Base-by-base conservation (phyloP, 2,888 invertebrate species). In the Acrocyrtus sp. region DNA sequence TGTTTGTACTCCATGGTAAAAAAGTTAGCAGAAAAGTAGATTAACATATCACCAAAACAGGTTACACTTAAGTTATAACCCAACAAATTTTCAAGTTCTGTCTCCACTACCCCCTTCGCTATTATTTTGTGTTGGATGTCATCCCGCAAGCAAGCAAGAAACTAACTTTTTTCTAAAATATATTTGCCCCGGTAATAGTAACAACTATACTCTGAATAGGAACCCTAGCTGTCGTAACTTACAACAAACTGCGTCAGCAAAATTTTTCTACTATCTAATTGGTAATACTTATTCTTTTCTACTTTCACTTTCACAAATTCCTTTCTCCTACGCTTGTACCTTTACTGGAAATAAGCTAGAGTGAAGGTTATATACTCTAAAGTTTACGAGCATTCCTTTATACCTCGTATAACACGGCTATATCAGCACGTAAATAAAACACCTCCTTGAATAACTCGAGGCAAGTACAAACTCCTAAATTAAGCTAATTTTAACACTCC, bases 1-100 rank as follows among this genome's bases (percentile, higher is more conserved):
- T n/a, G n/a, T n/a, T n/a, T n/a, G n/a, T n/a, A n/a, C n/a, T n/a
- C n/a, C n/a, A n/a, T n/a, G n/a, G n/a, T n/a, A n/a, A n/a, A n/a
- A n/a, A n/a, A n/a, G n/a, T n/a, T n/a, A n/a, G 54, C 27, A 60
- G 60, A 68, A 60, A 60, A 58, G 68, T 45, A 60, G 68, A 68
- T 68, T 68, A 68, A 68, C 68, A 68, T 68, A 60, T 68, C 68
- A 68, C 34, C 8, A 51, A 68, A 68, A 54, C 68, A 68, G 68
- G 68, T 68, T 68, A 60, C 22, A 41, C 17, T 10, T 12, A 24
- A 53, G 5, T 67, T 58, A 39, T 51, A 57, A 34, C 67, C 43
- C 60, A 60, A 60, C 60, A 60, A 60, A 60, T 61, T 60, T 24
- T 45, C 45, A n/a, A 34, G 68, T 60, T 26, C 43, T 45, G 15